Percentiles rank a stretch among this genome's conserved stretches.
These are phyloP conservation scores for Tachycineta bicolor DNA, from an alignment of 2,113 vertebrate genomes.

Conservation along the genomic window DNA sequence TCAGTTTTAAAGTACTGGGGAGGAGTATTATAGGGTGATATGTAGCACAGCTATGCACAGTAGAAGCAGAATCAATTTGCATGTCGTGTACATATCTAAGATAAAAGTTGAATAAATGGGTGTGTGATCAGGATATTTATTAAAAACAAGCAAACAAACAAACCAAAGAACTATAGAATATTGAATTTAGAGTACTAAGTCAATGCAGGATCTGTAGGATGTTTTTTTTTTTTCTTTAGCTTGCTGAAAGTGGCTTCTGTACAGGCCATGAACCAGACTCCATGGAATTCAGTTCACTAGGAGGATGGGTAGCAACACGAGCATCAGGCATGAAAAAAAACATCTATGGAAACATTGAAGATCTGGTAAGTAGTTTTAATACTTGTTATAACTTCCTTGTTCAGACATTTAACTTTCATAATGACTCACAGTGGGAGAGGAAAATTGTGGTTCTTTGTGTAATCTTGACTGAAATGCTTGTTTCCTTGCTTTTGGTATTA, in stretches of 20 bases:
- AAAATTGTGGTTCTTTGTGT: background rate
- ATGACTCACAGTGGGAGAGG: background rate
- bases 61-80: background rate
- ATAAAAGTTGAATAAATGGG: background rate
- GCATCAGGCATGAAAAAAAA: constrained; percentile 99
- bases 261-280: constrained; percentile 98
- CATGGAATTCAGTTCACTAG: constrained; percentile 97
- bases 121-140: background rate
- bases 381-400: background rate
- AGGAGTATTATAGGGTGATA: background rate
- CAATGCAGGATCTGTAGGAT: background rate
- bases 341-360: constrained; percentile 98
- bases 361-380: constrained; percentile 82
- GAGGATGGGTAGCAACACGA: constrained; percentile 97
- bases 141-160: background rate
- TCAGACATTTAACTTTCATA: background rate
- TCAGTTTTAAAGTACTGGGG: background rate
- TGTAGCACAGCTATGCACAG: background rate
- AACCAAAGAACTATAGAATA: background rate
- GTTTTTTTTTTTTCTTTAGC: constrained; percentile 75
- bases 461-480: background rate
- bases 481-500: background rate
- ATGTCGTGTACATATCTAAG: background rate
- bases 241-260: constrained; percentile 95
- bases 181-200: background rate